Evolutionary conservation across 2,888 invertebrate species (phyloP).

Genomic region (Venusia cambrica): DNA sequence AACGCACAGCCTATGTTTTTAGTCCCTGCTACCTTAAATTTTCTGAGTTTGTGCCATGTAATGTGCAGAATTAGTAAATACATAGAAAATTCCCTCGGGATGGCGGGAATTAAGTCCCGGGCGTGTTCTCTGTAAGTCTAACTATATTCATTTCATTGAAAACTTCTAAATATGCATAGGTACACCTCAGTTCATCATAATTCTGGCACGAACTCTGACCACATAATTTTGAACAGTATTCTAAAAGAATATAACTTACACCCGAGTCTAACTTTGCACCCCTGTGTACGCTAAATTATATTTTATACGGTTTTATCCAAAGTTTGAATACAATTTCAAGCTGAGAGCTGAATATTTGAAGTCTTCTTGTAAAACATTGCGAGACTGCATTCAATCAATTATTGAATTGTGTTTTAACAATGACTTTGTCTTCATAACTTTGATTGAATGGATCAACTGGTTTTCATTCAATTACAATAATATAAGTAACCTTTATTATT

Average conservation of each 20-base stretch:
- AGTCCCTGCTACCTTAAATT: too few species aligned
- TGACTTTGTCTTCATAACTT: not conserved
- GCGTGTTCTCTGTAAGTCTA: too few species aligned
- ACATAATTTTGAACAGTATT: slow-evolving; percentile 16
- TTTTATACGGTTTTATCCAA: slow-evolving; percentile 22
- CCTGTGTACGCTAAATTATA: slow-evolving; percentile 24
- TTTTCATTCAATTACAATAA: too few species aligned
- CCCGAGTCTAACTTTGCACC: slow-evolving; percentile 18
- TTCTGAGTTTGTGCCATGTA: too few species aligned
- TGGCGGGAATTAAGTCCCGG: too few species aligned
- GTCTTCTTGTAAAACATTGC: slow-evolving; percentile 10
- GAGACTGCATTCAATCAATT: slow-evolving; percentile 7
- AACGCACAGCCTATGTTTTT: too few species aligned
- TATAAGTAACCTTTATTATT: too few species aligned
- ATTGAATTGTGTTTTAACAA: slow-evolving; percentile 1
- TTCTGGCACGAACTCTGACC: slow-evolving; percentile 11
- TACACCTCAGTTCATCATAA: slow-evolving; percentile 3
- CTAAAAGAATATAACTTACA: slow-evolving; percentile 13
- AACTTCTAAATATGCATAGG: too few species aligned
- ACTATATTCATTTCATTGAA: too few species aligned
- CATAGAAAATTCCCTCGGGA: too few species aligned
- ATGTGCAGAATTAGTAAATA: too few species aligned
- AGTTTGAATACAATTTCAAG: slow-evolving; percentile 22
- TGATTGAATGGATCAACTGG: too few species aligned
- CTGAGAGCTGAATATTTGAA: slow-evolving; percentile 24